Evolutionary conservation across 2,888 invertebrate genomes (phyloP).

Genomic region (Anarsia innoxiella): DNA sequence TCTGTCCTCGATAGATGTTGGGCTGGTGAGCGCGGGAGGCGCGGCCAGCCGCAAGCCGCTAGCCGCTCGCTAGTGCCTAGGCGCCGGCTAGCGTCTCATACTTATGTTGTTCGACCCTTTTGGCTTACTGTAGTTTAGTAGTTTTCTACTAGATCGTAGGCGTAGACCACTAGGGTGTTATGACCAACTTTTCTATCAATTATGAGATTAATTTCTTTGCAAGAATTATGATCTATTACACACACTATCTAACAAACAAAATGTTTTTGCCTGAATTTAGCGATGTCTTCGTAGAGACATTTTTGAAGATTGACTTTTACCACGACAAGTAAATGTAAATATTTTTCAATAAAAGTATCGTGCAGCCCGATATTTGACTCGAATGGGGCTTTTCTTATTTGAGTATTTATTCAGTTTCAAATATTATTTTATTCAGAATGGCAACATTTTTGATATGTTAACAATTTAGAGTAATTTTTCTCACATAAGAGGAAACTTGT

Average conservation of each 20-base stretch:
- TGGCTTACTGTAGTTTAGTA: constrained; percentile 72
- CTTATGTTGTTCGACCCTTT: constrained; percentile 68
- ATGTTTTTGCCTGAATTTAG: constrained; percentile 67
- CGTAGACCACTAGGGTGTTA: constrained; percentile 74
- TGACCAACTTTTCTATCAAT: constrained; percentile 72
- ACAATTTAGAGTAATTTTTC: constrained; percentile 52
- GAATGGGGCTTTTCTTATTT: constrained; percentile 64
- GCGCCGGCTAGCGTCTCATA: constrained; percentile 38
- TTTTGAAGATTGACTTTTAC: constrained; percentile 61
- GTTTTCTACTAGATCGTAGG: constrained; percentile 71
- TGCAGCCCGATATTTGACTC: constrained; percentile 62
- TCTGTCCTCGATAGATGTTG: constrained; percentile 73
- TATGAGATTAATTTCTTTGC: constrained; percentile 70
- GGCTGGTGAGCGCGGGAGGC: constrained; percentile 33
- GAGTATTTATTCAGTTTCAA: constrained; percentile 54
- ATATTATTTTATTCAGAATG: constrained; percentile 59
- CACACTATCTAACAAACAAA: constrained; percentile 56
- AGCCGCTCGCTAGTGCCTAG: constrained; percentile 32
- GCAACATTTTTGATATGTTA: constrained; percentile 53
- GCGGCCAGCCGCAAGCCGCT: constrained; percentile 29
- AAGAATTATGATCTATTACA: constrained; percentile 69
- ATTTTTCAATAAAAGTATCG: constrained; percentile 52
- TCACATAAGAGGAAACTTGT: constrained; percentile 51
- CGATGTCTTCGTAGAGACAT: constrained; percentile 71
- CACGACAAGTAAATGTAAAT: constrained; percentile 68